These are phyloP conservation scores for Aspiorhynchus laticeps DNA, from an alignment of 2,113 vertebrate genomes.

Conservation along the genomic window DNA sequence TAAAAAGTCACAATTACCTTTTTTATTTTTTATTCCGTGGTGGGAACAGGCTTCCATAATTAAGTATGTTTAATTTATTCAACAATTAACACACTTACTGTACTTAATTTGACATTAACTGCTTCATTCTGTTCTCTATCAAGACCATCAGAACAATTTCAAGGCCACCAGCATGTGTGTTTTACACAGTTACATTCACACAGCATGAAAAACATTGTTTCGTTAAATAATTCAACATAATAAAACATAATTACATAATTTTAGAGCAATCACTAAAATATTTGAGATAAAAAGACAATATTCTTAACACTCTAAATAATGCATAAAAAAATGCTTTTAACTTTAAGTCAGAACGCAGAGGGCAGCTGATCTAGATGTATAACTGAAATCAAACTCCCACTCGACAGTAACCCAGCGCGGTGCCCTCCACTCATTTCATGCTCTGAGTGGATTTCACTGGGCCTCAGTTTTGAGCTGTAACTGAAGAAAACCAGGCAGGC, in stretches of 20 bases:
- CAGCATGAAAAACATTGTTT: background rate
- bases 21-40: too few species aligned
- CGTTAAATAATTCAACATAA: background rate
- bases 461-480: constrained; percentile 50
- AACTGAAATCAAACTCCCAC: constrained; percentile 6
- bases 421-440: constrained; percentile 55
- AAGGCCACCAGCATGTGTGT: background rate
- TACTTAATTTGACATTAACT: background rate
- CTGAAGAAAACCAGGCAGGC: constrained; percentile 43
- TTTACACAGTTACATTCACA: background rate
- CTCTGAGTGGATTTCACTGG: constrained; percentile 56
- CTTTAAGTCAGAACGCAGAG: background rate
- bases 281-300: background rate
- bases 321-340: background rate
- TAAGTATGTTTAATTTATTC: background rate
- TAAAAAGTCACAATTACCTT: too few species aligned
- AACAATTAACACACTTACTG: background rate
- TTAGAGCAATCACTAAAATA: background rate
- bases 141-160: background rate
- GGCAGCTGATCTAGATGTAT: constrained; percentile 3
- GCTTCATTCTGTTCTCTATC: background rate
- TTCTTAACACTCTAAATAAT: background rate
- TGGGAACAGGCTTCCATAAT: background rate
- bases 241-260: background rate
- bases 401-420: constrained; percentile 11